phyloP scores from a whole-genome alignment of 2,797 vertebrate species.

The Schizopygopsis pylzovi region DNA sequence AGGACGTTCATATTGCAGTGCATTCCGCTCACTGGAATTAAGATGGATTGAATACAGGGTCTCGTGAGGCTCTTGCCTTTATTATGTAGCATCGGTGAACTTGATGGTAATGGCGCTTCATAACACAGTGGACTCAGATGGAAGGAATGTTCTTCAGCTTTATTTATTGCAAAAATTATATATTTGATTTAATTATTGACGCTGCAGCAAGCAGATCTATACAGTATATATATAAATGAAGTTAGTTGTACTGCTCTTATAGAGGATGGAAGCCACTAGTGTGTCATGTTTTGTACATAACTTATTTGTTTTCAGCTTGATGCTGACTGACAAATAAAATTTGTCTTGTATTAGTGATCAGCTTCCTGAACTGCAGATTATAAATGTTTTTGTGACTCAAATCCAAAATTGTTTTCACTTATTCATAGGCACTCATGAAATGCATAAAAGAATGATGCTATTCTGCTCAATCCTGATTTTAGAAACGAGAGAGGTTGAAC shows the following conservation, averaged over 20 bases:
- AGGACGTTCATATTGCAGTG: slow-evolving; percentile 39
- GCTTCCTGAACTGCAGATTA: slow-evolving; percentile 77
- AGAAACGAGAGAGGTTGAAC: neutral
- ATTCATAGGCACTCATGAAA: slow-evolving; percentile 25
- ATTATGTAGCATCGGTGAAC: slow-evolving; percentile 69
- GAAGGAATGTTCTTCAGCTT: slow-evolving; percentile 83
- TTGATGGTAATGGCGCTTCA: slow-evolving; percentile 62
- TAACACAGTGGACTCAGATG: slow-evolving; percentile 72
- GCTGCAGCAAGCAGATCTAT: slow-evolving; percentile 69
- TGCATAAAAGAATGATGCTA: neutral
- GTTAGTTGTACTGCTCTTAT: slow-evolving; percentile 64
- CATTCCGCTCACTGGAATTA: slow-evolving; percentile 68
- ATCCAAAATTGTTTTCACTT: slow-evolving; percentile 36
- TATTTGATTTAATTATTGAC: slow-evolving; percentile 76
- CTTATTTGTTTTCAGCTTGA: slow-evolving; percentile 76
- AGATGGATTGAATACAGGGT: slow-evolving; percentile 58
- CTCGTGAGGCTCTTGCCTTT: slow-evolving; percentile 60
- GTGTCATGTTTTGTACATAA: slow-evolving; percentile 84
- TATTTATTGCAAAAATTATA: slow-evolving; percentile 79
- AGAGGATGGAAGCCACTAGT: slow-evolving; percentile 70
- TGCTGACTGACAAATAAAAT: slow-evolving; percentile 74
- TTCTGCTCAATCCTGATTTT: neutral
- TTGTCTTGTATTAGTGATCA: slow-evolving; percentile 81
- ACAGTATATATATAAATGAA: slow-evolving; percentile 50
- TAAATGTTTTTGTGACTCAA: slow-evolving; percentile 70